A percentile compares a stretch with the other conserved stretches of the same genome.
Conservation (phyloP, 2,113 vertebrate species). For the Riparia riparia region DNA sequence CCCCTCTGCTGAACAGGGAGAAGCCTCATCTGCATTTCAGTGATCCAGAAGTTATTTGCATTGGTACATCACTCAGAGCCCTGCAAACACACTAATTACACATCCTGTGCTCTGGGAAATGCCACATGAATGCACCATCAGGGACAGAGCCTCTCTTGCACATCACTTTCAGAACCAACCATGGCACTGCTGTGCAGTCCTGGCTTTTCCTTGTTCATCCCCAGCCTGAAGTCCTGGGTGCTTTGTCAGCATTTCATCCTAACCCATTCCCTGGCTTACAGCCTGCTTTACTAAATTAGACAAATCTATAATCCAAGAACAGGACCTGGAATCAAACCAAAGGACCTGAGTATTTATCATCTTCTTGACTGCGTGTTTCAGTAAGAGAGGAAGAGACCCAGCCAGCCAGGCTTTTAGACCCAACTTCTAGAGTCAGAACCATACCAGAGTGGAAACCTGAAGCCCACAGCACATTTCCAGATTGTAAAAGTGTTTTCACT, state of each 20-base stretch:
- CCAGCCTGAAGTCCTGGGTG: neutral
- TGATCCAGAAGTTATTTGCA: neutral
- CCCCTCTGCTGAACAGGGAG: neutral
- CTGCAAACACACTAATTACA: neutral
- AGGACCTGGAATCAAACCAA: neutral
- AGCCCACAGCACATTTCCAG: constrained; percentile 2
- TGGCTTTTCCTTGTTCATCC: neutral
- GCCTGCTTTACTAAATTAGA: neutral
- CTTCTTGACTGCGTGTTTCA: neutral
- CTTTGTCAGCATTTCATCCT: constrained; percentile 10
- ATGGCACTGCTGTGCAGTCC: rapidly evolving
- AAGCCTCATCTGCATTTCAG: neutral
- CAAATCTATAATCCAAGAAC: constrained; percentile 3
- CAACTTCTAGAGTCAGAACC: neutral
- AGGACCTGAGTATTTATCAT: constrained; percentile 7
- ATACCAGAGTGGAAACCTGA: neutral
- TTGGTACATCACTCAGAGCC: neutral
- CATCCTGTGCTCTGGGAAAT: rapidly evolving
- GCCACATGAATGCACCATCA: neutral
- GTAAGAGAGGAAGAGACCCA: neutral
- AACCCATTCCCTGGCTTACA: neutral
- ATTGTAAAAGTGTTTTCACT: neutral
- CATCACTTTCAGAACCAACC: neutral
- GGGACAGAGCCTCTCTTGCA: neutral
- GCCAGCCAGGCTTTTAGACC: constrained; percentile 31